Base-by-base conservation (phyloP, 1,140 invertebrate genomes). In the Ceratosolen fusciceps region DNA sequence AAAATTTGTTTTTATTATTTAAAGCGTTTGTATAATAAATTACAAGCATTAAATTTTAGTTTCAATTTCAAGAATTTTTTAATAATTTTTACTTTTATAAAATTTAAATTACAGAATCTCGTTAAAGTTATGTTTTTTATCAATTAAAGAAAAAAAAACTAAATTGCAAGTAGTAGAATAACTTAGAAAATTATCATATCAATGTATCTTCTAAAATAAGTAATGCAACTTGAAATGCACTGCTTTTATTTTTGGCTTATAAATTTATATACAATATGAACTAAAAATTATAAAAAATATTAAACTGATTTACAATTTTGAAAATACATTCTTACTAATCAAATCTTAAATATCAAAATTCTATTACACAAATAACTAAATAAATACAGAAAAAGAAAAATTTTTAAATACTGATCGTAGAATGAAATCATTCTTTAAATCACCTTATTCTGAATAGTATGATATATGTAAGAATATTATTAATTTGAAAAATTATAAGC, bases 381-480 rank as follows among this genome's bases (percentile, higher is more conserved):
- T 26, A 52, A 24, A 62, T 21, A 76, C 26, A 75, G 68, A 19
- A 56, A 29, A 68, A 24, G 29, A 24, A 47, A 19, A 39, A 58
- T 71, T 54, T 58, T 56, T 54, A 67, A 74, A 12, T 31, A 26
- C 34, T n/a, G 7, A 31, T 73, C 19, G n/a, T 12, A 67, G 9
- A n/a, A n/a, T n/a, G n/a, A n/a, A n/a, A n/a, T n/a, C 26, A 47
- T 43, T 24, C 39, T 10, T n/a, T 26, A 70, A 43, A 68, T 31
- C 47, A 43, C 3, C 68, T 74, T 68, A 58, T 71, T 39, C 47
- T 71, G 52, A 79, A 81, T 76, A 80, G 79, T 81, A 72, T 77
- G 65, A 80, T 77, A 77, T 75, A 85, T 81, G 79, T 68, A 60
- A 71, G 65, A 79, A 77, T 60, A 49, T 70, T 72, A 74, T 75